Conservation (phyloP, 2,888 invertebrate genomes). For the Agrochola circellaris region DNA sequence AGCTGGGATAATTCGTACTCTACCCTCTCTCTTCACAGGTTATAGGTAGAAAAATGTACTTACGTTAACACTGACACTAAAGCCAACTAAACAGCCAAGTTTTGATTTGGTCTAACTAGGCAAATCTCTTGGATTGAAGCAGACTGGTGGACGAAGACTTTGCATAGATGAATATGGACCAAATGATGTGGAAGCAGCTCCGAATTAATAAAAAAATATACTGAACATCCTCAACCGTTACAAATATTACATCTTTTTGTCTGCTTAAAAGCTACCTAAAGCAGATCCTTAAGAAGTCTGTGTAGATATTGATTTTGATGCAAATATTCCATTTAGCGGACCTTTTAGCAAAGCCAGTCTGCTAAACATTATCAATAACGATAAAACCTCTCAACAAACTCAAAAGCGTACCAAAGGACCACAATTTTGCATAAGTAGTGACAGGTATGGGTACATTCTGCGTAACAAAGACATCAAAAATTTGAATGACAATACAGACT, state of each 20-base stretch:
- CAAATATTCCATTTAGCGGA: not conserved
- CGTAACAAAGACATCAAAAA: conserved; percentile 34
- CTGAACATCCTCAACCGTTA: not conserved
- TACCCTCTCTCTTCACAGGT: not conserved
- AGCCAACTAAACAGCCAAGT: not conserved
- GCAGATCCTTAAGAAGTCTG: not conserved
- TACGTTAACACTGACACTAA: no score
- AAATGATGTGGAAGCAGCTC: not conserved
- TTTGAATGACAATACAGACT: conserved; percentile 48
- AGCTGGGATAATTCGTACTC: not conserved
- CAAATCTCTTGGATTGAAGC: not conserved
- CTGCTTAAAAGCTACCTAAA: not conserved
- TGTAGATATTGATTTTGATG: not conserved
- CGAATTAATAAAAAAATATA: not conserved
- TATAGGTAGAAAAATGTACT: not conserved
- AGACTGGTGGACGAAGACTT: no score
- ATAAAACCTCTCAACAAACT: conserved; percentile 25
- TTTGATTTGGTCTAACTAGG: not conserved
- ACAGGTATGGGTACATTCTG: conserved; percentile 29
- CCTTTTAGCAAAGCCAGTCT: not conserved
- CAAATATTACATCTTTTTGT: not conserved
- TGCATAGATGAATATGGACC: not conserved
- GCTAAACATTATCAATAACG: not conserved
- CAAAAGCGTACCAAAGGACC: conserved; percentile 16
- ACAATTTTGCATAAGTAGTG: conserved; percentile 45